Base-by-base conservation (phyloP, 2,797 vertebrate genomes). In the Phrynocephalus vlangalii region DNA sequence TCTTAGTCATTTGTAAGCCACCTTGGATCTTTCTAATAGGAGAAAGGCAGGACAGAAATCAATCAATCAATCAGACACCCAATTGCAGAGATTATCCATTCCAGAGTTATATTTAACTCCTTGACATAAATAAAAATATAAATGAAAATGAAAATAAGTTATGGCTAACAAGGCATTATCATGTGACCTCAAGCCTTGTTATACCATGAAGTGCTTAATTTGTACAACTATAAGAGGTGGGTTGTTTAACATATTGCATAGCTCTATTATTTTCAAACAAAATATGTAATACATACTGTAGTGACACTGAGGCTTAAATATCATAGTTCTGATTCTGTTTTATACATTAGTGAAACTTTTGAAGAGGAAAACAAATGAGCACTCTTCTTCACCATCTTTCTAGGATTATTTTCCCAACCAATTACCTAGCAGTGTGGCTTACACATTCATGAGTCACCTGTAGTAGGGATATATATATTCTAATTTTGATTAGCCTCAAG, bases 251-350 rank as follows among this genome's bases (percentile, higher is more conserved):
- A 63, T 18, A 63, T 26, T 44, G 56, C 48, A 90, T 56, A 87
- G 28, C 86, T 13, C 86, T 9, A 87, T 28, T 91, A 90, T 87
- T 81, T 90, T 70, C 50, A 67, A 50, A 26, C 38, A 87, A n/a
- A 87, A 87, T 60, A 20, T 28, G 75, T 85, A 60, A 56, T 1
- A 76, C 1, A 33, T 9, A 38, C 10, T 78, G 24, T 0, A 38
- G n/a, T 60, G 33, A 30, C 38, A 87, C 60, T 79, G 76, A 76
- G 6, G 83, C 0, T 68, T 50, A 92, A 92, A 24, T 70, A 90
- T 63, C 68, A 76, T 28, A 28, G 7, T 84, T 70, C 77, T 30
- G 1, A 79, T 86, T 89, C 16, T 63, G 16, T 92, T 83, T 86
- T 78, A 7, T 30, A 63, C 89, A 88, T 0, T 3, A 89, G 38